Percentiles rank a stretch among this genome's conserved stretches.
These are phyloP conservation scores for Antitype chi DNA, from an alignment of 2,888 invertebrate species.

Conservation along the genomic window DNA sequence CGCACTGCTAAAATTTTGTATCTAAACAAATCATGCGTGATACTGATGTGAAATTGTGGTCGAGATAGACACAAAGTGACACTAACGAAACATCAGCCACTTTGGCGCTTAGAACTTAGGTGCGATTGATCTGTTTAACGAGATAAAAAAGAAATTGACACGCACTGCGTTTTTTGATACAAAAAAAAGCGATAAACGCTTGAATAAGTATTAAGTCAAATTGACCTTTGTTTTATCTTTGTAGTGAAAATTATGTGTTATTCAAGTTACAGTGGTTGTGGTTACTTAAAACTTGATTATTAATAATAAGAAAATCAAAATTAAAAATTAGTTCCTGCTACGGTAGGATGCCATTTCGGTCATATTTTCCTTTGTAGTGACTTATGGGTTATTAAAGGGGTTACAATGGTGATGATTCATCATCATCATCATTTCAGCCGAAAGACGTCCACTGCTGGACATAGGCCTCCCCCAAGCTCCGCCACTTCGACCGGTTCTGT, in stretches of 20 bases:
- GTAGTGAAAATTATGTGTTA: background rate
- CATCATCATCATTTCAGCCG: too few species aligned
- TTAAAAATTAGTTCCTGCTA: too few species aligned
- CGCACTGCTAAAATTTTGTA: constrained; percentile 33
- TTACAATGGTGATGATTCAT: too few species aligned
- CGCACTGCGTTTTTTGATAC: background rate
- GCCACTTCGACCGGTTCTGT: too few species aligned
- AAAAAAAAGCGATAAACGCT: constrained; percentile 12
- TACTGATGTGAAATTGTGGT: background rate
- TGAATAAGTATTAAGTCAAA: constrained; percentile 12
- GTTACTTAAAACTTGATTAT: background rate
- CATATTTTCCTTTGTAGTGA: background rate
- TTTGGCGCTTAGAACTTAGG: constrained; percentile 11
- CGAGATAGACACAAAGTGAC: background rate
- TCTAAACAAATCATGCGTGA: constrained; percentile 29
- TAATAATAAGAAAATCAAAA: background rate
- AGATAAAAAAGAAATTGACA: constrained; percentile 25
- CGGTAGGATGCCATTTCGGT: background rate
- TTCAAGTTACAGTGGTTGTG: background rate
- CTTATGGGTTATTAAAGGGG: too few species aligned
- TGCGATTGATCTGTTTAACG: constrained; percentile 7
- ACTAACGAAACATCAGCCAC: constrained; percentile 7
- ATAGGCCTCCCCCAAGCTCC: too few species aligned
- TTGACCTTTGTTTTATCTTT: constrained; percentile 29
- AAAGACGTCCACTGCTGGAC: too few species aligned